Evolutionary conservation across 2,797 vertebrate genomes (phyloP), one percentile per base, ranked within the genome.

Genomic region (Meriones psammophilus): DNA sequence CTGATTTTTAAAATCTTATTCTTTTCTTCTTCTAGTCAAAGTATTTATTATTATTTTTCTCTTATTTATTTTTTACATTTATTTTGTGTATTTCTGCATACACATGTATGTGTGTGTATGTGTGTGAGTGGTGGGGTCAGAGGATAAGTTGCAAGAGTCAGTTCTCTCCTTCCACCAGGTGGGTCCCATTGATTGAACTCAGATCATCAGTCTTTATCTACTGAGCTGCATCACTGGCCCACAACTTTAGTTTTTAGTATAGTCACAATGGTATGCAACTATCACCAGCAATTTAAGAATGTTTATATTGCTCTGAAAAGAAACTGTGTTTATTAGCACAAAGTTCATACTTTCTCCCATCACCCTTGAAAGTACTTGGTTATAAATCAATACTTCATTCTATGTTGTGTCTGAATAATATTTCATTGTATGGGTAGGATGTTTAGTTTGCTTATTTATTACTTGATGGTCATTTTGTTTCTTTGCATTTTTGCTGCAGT

Each of bases 1-100:
- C 42, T 93, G 30, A 30, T 39, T n/a, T 89, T 71, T 92, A 79
- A 58, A 89, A 14, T 46, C 36, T 79, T 71, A 28, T 26, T 56
- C 5, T 71, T 93, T 79, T 86, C 80, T 89, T 92, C 42, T 66
- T 90, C 36, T 86, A 50, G 56, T 86, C 80, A 86, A 62, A 80
- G 73, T 58, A 46, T 74, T 74, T 77, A 8, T 56, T 36, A 24
- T 90, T 91, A 2, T 39, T 39, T 15, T 26, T 69, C 26, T 58
- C 2, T 78, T 73, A 42, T 30, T 42, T 36, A 24, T 6, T 83
- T 83, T 83, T 62, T 62, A 26, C 24, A 62, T 9, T 42, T 39
- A 36, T 8, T 60, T 36, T 39, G 5, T 81, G 12, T 58, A 17
- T 79, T 18, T 58, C 33, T 56, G 77, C 5, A 18, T 9, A 10